Percentiles rank a stretch among this genome's conserved stretches.
Conservation (phyloP, 2,113 vertebrate species). For the Hemichromis elongatus region DNA sequence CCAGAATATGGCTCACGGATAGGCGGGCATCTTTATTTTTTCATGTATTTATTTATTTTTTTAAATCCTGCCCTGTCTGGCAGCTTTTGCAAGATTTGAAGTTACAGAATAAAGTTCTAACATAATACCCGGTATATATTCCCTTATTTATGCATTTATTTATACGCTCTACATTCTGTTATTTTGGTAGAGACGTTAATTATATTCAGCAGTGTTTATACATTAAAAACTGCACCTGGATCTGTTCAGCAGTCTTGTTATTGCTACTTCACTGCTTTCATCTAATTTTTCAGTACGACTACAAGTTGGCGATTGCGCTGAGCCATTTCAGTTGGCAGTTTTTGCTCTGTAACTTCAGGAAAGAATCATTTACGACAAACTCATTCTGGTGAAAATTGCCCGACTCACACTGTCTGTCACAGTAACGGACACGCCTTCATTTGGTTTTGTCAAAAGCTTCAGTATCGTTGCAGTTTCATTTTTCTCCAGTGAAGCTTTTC, state of each 20-base stretch:
- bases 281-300: neutral
- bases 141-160: neutral
- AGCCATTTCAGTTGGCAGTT: neutral
- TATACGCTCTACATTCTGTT: neutral
- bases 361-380: constrained; percentile 1
- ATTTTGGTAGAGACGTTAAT: neutral
- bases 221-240: neutral
- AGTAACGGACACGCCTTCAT: neutral
- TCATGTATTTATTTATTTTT: too few relatives aligned
- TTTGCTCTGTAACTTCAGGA: neutral
- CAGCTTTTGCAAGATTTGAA: neutral
- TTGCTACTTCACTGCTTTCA: neutral
- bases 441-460: constrained; percentile 13
- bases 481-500: constrained; percentile 15
- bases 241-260: neutral
- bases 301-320: neutral
- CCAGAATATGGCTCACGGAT: too few relatives aligned
- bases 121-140: neutral
- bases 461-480: constrained; percentile 3
- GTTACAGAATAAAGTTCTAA: neutral
- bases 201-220: neutral
- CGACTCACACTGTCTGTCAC: neutral
- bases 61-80: neutral
- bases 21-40: too few relatives aligned
- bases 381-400: neutral